Percentiles rank a stretch among this genome's conserved stretches.
These are phyloP conservation scores for Butorides virescens DNA, from an alignment of 2,113 vertebrate genomes.

Conservation along the genomic window DNA sequence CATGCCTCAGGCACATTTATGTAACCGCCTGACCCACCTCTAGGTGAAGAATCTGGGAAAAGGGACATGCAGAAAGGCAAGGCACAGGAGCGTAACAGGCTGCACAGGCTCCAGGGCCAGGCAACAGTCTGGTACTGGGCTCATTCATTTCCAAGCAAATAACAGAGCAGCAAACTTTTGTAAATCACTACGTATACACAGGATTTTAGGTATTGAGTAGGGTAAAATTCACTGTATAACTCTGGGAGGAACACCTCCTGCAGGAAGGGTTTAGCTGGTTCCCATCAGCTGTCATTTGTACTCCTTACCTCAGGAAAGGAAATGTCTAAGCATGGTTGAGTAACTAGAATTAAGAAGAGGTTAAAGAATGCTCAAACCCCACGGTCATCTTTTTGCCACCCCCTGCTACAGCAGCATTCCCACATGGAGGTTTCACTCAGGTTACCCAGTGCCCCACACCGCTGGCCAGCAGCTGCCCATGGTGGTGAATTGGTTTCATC, in stretches of 20 bases:
- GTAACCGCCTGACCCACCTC: too few relatives aligned
- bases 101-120: not conserved
- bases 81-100: rapidly evolving
- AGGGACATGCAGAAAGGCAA: not conserved
- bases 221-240: not conserved
- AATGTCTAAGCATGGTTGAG: too few relatives aligned
- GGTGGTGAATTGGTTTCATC: not conserved
- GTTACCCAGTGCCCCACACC: not conserved
- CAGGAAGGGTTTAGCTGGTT: not conserved
- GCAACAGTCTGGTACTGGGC: rapidly evolving
- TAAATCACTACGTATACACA: not conserved
- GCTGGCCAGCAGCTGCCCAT: too few relatives aligned
- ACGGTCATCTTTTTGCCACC: not conserved
- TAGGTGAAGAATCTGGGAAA: too few relatives aligned
- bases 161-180: not conserved
- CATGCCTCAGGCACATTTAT: not conserved
- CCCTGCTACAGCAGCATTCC: not conserved
- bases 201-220: not conserved
- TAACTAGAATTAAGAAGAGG: not conserved
- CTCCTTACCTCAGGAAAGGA: not conserved
- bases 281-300: not conserved
- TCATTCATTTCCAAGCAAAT: not conserved
- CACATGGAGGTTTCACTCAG: not conserved
- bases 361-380: not conserved
- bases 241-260: not conserved